phyloP scores from a whole-genome alignment of 2,797 vertebrate genomes.

The Xyrichtys novacula region DNA sequence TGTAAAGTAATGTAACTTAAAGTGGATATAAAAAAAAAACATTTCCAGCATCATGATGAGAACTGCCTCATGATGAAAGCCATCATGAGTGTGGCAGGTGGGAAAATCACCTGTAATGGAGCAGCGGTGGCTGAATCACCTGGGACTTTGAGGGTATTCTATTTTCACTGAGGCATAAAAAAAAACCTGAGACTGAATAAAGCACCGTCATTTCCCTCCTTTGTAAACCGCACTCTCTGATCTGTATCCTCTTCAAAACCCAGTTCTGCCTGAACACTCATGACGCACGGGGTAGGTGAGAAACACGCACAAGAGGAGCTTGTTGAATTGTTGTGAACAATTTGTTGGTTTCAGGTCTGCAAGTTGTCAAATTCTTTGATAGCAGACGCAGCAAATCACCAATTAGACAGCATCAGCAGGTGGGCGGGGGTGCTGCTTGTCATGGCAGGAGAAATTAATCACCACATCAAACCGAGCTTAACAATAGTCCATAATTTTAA shows the following conservation, averaged over 20 bases:
- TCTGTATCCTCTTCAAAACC: slow-evolving; percentile 26
- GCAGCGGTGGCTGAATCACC: slow-evolving; percentile 40
- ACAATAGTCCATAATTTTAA: slow-evolving; percentile 68
- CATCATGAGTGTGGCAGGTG: slow-evolving; percentile 48
- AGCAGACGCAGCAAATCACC: slow-evolving; percentile 53
- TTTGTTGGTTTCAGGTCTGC: slow-evolving; percentile 55
- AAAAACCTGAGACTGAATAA: slow-evolving; percentile 38
- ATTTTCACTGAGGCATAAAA: slow-evolving; percentile 36
- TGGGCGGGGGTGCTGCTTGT: slow-evolving; percentile 37
- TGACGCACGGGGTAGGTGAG: slow-evolving; percentile 22
- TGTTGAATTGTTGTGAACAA: slow-evolving; percentile 46
- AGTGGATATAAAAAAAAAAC: no score
- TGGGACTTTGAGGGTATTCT: slow-evolving; percentile 47
- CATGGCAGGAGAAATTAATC: slow-evolving; percentile 66
- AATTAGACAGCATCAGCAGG: slow-evolving; percentile 64
- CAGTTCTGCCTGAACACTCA: slow-evolving; percentile 23
- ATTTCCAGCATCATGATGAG: slow-evolving; percentile 19
- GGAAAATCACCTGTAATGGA: slow-evolving; percentile 33
- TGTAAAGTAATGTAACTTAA: no score
- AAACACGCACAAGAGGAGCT: slow-evolving; percentile 27
- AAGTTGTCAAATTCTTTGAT: slow-evolving; percentile 63
- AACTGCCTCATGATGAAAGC: slow-evolving; percentile 29
- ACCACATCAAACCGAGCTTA: slow-evolving; percentile 57
- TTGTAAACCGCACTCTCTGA: slow-evolving; percentile 29
- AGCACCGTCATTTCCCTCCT: slow-evolving; percentile 41